These are phyloP conservation scores for Lucinisca nassula DNA, from an alignment of 2,888 invertebrate species.

Conservation along the genomic window DNA sequence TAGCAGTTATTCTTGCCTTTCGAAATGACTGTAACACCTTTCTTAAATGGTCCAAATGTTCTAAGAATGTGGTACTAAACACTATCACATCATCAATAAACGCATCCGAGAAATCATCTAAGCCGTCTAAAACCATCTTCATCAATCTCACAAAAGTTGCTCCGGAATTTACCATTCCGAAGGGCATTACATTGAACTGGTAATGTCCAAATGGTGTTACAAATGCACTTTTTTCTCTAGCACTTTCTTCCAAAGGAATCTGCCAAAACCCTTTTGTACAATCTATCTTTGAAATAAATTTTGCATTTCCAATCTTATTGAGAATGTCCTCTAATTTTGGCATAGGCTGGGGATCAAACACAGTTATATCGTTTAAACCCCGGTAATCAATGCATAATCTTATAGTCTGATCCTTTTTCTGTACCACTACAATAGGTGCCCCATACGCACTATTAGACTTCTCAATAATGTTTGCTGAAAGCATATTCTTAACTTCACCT, in stretches of 20 bases:
- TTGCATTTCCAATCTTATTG: constrained; percentile 19
- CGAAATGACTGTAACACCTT: not conserved
- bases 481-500: constrained; percentile 8
- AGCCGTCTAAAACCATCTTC: not conserved
- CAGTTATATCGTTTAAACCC: constrained; percentile 35
- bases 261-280: constrained; percentile 55
- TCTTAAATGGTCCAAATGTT: not conserved
- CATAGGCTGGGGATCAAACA: constrained; percentile 54
- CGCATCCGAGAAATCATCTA: not conserved
- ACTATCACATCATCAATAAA: not conserved
- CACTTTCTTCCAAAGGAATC: not conserved
- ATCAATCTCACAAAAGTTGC: constrained; percentile 7
- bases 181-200: constrained; percentile 3
- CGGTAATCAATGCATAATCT: constrained; percentile 54
- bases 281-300: constrained; percentile 41
- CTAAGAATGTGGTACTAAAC: not conserved
- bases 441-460: constrained; percentile 39
- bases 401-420: constrained; percentile 17
- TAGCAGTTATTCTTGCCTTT: constrained; percentile 11
- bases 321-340: constrained; percentile 24
- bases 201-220: no score
- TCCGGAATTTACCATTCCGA: not conserved
- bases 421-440: constrained; percentile 17
- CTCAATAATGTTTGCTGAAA: constrained; percentile 25
- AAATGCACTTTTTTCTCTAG: no score